Conservation (phyloP, 2,888 invertebrate genomes). For the Cyclophora punctaria region DNA sequence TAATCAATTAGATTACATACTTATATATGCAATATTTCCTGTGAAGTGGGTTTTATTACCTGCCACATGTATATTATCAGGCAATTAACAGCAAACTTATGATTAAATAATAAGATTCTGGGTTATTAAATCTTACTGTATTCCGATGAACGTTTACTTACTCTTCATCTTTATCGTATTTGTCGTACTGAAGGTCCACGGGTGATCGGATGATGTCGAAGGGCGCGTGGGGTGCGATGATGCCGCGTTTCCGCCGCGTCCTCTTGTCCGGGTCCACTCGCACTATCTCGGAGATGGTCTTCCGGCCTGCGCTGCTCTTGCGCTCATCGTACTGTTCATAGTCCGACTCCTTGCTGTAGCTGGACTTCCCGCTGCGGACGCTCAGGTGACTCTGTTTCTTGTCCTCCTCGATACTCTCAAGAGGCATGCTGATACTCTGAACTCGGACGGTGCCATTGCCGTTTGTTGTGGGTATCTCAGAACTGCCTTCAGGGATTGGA, state of each 20-base stretch:
- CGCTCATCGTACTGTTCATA: constrained; percentile 32
- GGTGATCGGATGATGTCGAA: constrained; percentile 52
- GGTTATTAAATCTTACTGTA: no score
- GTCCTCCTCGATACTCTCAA: constrained; percentile 23
- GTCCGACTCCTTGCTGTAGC: constrained; percentile 40
- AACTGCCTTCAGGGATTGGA: constrained; percentile 10
- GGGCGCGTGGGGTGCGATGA: constrained; percentile 69
- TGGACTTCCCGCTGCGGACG: constrained; percentile 39
- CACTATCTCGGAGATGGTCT: constrained; percentile 55
- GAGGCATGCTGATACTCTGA: constrained; percentile 15
- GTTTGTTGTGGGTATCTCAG: constrained; percentile 23
- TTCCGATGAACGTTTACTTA: constrained; percentile 33
- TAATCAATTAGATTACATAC: no score
- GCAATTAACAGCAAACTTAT: no score
- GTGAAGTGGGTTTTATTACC: no score
- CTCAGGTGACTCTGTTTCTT: constrained; percentile 51
- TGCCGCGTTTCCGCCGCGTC: constrained; percentile 58
- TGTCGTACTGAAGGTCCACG: constrained; percentile 64
- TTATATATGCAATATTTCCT: no score
- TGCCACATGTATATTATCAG: no score
- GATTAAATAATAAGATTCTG: no score
- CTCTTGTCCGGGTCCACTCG: constrained; percentile 37
- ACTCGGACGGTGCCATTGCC: constrained; percentile 21
- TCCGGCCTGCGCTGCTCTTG: constrained; percentile 47
- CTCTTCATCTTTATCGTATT: constrained; percentile 74